Conservation (phyloP, 2,888 invertebrate genomes). For the Rugalucina vietnamica region DNA sequence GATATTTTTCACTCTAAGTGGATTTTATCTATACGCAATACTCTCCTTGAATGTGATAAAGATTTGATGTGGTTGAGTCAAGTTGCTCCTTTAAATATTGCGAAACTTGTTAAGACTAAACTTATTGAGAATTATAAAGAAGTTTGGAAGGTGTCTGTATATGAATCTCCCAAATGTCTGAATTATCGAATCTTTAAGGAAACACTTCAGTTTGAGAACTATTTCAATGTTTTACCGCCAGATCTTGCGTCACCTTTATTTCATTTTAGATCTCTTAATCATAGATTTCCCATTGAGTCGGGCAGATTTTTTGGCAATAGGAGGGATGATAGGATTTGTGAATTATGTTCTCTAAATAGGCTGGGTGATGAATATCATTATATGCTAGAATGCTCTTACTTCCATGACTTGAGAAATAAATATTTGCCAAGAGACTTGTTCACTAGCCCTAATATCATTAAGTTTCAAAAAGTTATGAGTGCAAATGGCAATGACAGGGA, state of each 20-base stretch:
- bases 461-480: neutral
- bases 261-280: neutral
- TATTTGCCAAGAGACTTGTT: neutral
- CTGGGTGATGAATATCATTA: neutral
- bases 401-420: neutral
- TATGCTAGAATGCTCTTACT: neutral
- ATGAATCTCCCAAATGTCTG: too few species aligned
- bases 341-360: neutral
- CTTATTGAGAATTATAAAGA: neutral
- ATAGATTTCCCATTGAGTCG: neutral
- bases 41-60: too few species aligned
- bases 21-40: neutral
- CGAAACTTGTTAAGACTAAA: neutral
- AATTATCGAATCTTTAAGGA: neutral
- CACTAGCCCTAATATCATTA: neutral
- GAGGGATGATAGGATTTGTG: neutral
- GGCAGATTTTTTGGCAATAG: neutral
- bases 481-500: too few species aligned
- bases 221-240: neutral
- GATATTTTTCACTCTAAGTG: neutral
- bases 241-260: neutral
- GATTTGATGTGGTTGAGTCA: neutral
- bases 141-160: neutral
- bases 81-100: neutral
- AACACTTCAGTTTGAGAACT: neutral